Percentiles rank a stretch among this genome's conserved stretches.
Conservation (phyloP, 2,888 invertebrate species). For the Nemotelus nigrinus region DNA sequence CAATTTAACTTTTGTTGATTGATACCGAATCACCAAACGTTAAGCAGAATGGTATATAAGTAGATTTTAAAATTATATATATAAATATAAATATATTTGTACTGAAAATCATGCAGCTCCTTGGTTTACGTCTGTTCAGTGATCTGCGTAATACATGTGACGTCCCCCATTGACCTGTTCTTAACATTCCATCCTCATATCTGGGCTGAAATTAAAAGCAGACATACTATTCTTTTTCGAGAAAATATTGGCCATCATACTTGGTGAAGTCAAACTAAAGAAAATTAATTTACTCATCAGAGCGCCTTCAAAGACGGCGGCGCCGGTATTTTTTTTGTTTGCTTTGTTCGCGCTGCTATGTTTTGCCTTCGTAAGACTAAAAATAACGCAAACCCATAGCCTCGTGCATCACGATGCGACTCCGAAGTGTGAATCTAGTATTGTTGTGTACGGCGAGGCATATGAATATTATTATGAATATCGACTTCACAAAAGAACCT, state of each 20-base stretch:
- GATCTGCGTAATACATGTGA: neutral
- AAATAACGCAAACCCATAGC: slow-evolving; percentile 33
- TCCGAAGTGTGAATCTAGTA: slow-evolving; percentile 39
- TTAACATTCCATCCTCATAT: too few relatives aligned
- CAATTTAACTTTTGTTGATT: neutral
- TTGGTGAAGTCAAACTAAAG: neutral
- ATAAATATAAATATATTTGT: too few relatives aligned
- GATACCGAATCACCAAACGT: too few relatives aligned
- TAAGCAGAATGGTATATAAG: too few relatives aligned
- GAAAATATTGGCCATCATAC: slow-evolving; percentile 19
- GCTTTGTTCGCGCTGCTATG: slow-evolving; percentile 26
- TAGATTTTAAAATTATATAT: too few relatives aligned
- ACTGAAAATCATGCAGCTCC: too few relatives aligned
- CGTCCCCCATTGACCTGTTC: neutral
- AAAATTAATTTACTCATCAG: slow-evolving; percentile 41
- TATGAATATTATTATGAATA: slow-evolving; percentile 23
- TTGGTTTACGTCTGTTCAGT: neutral
- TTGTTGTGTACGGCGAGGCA: slow-evolving; percentile 13
- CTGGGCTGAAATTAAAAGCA: neutral
- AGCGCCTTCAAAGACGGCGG: slow-evolving; percentile 41
- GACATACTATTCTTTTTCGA: slow-evolving; percentile 13
- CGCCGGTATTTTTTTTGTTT: slow-evolving; percentile 35
- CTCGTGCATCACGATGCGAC: slow-evolving; percentile 35
- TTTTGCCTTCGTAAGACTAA: slow-evolving; percentile 36
- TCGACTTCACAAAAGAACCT: slow-evolving; percentile 25